Conservation (phyloP, 2,888 invertebrate genomes). For the Incurvaria masculella region DNA sequence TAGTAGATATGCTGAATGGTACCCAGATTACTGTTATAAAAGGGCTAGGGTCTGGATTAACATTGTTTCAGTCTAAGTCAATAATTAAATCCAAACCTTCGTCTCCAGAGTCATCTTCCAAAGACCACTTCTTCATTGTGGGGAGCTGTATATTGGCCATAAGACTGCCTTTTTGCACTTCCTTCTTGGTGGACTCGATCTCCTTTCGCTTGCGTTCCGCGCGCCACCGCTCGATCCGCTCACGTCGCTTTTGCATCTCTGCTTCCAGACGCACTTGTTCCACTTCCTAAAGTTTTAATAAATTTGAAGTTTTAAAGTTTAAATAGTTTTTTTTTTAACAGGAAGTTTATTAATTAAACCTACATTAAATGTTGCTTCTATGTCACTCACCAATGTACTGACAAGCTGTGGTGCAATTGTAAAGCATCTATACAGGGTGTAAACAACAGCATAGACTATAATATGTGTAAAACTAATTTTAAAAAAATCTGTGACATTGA, state of each 20-base stretch:
- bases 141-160: slow-evolving; percentile 58
- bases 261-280: slow-evolving; percentile 86
- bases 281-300: slow-evolving; percentile 69
- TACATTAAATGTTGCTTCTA: no score
- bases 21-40: no score
- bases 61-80: no score
- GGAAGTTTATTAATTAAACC: no score
- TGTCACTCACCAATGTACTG: no score
- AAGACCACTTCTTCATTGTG: slow-evolving; percentile 82
- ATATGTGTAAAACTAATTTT: not conserved
- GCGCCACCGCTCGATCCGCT: slow-evolving; percentile 94
- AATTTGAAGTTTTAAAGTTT: no score
- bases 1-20: no score
- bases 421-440: not conserved
- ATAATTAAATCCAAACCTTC: no score
- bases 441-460: not conserved
- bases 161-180: slow-evolving; percentile 64
- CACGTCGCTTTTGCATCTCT: slow-evolving; percentile 94
- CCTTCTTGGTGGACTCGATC: slow-evolving; percentile 75
- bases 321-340: no score
- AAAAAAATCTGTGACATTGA: no score
- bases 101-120: slow-evolving; percentile 95
- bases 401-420: no score
- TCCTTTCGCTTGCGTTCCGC: slow-evolving; percentile 90
- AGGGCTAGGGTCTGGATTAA: no score